Evolutionary conservation across 2,113 vertebrate genomes (phyloP).

Genomic region (Cryptotis parvus): DNA sequence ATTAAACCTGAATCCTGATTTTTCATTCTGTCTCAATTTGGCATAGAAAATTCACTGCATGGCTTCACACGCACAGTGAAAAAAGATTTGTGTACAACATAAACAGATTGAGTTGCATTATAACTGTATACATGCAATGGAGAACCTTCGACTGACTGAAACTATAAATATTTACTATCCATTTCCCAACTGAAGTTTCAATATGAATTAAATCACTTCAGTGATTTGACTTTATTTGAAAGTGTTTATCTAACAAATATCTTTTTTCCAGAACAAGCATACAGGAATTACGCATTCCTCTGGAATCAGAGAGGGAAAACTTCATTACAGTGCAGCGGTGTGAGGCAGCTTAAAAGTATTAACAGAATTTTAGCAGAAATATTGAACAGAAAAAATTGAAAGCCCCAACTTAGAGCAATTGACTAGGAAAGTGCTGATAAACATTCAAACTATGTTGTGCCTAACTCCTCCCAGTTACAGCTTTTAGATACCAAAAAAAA

Average conservation of each 20-base stretch:
- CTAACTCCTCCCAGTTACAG: no score
- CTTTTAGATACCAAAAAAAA: no score
- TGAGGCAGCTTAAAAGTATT: background rate
- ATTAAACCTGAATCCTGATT: background rate
- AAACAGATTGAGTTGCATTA: constrained; percentile 51
- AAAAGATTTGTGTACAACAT: constrained; percentile 22
- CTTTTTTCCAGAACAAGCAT: background rate
- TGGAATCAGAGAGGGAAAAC: background rate
- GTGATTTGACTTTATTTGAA: constrained; percentile 25
- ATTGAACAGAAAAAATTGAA: no score
- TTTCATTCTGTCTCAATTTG: background rate
- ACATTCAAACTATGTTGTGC: no score
- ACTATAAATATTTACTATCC: constrained; percentile 40
- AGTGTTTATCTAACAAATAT: background rate
- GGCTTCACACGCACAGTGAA: background rate
- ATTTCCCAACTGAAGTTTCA: constrained; percentile 64
- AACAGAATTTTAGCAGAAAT: background rate
- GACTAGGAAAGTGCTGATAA: background rate
- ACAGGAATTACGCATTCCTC: background rate
- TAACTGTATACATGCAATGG: constrained; percentile 2
- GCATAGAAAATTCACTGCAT: background rate
- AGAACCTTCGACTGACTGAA: constrained; percentile 58
- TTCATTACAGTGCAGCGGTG: background rate
- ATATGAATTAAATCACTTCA: constrained; percentile 34
- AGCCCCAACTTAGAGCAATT: background rate